Conservation (phyloP, 2,888 invertebrate genomes). For the Andrena fulva region DNA sequence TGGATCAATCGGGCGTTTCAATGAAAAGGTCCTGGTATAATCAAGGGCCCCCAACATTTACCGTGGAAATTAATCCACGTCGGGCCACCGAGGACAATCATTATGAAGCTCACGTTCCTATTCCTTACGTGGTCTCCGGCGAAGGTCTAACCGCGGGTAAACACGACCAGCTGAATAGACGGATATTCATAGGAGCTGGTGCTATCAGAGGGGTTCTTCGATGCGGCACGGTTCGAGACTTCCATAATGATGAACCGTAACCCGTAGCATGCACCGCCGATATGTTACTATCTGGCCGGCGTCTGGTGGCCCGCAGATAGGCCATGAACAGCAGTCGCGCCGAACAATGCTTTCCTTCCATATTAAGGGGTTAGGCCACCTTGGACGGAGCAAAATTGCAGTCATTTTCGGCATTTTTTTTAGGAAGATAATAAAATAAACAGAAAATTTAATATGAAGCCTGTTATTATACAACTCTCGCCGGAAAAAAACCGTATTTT, state of each 20-base stretch:
- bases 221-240: slow-evolving; percentile 71
- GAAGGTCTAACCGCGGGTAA: slow-evolving; percentile 58
- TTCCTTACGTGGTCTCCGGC: slow-evolving; percentile 61
- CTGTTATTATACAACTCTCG: no score
- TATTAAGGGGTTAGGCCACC: no score
- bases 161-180: slow-evolving; percentile 71
- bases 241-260: slow-evolving; percentile 80
- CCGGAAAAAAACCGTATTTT: no score
- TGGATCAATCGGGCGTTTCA: background rate
- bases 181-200: slow-evolving; percentile 68
- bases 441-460: no score
- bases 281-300: slow-evolving; percentile 74
- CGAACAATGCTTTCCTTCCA: slow-evolving; percentile 69
- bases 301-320: slow-evolving; percentile 68
- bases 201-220: slow-evolving; percentile 59
- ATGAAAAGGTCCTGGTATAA: background rate
- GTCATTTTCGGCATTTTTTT: no score
- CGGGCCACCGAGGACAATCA: slow-evolving; percentile 11
- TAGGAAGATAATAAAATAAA: no score
- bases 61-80: slow-evolving; percentile 26
- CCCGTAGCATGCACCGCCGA: slow-evolving; percentile 77
- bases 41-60: background rate
- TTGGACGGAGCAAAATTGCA: no score
- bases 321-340: slow-evolving; percentile 67
- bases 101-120: slow-evolving; percentile 63